Percentiles rank a stretch among this genome's conserved stretches.
These are phyloP conservation scores for Rhinolophus ferrumequinum DNA, from an alignment of 2,113 vertebrate genomes.

Conservation along the genomic window DNA sequence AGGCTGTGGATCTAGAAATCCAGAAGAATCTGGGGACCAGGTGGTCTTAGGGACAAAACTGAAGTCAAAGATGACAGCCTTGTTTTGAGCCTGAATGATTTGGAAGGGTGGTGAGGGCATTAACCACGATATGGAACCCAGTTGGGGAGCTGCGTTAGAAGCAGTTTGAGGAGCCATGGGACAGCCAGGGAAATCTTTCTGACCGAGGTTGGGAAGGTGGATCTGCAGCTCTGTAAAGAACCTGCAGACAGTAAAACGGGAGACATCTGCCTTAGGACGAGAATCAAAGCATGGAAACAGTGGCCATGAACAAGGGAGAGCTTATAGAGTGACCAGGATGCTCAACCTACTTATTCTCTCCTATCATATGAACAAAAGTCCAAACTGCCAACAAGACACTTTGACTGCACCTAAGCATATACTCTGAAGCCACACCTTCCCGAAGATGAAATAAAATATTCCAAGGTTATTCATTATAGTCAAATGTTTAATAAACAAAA, in stretches of 20 bases:
- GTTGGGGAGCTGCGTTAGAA: background rate
- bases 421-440: background rate
- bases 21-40: background rate
- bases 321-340: too few species aligned
- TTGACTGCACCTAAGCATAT: background rate
- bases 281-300: background rate
- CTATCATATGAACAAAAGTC: background rate
- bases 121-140: background rate
- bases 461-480: background rate
- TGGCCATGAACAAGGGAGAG: accelerated
- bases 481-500: background rate
- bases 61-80: background rate
- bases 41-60: background rate
- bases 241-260: background rate
- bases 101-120: background rate
- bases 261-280: too few species aligned
- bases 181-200: background rate
- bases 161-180: background rate
- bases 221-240: background rate
- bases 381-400: background rate
- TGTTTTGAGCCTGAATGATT: background rate
- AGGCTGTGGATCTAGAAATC: background rate
- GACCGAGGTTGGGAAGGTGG: too few species aligned
- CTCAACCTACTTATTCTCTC: background rate
- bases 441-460: background rate